Conservation (phyloP, 2,797 vertebrate genomes). For the Pelobates cultripes region DNA sequence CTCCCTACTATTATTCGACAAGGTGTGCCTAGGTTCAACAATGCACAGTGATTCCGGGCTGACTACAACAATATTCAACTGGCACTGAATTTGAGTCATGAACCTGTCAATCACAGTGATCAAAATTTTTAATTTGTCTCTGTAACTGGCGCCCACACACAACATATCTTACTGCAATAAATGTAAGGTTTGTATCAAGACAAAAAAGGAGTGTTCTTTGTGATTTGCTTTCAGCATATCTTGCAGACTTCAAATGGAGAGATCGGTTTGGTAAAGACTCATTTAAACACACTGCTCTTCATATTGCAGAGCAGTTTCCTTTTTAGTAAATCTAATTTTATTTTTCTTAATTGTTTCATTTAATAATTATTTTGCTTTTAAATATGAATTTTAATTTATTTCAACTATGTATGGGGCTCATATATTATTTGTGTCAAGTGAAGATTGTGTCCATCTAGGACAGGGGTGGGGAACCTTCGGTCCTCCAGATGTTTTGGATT, state of each 20-base stretch:
- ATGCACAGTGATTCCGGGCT: neutral
- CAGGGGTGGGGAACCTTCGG: no score
- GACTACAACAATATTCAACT: neutral
- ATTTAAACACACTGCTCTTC: neutral
- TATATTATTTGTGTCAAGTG: no score
- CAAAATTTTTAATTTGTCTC: slow-evolving; percentile 1
- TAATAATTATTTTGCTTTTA: no score
- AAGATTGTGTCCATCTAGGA: no score
- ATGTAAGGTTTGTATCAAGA: neutral
- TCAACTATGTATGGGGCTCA: no score
- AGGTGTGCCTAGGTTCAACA: neutral
- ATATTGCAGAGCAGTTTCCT: no score
- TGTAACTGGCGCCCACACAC: neutral
- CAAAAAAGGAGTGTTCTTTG: neutral
- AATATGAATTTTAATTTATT: no score
- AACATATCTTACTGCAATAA: neutral
- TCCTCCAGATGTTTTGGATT: no score
- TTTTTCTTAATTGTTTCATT: no score
- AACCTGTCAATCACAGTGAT: slow-evolving; percentile 6
- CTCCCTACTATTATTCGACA: neutral
- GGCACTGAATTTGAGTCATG: slow-evolving; percentile 13
- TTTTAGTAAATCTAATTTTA: no score
- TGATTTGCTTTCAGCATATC: slow-evolving; percentile 18
- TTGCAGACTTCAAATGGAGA: slow-evolving; percentile 16
- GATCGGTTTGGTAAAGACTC: neutral